These are phyloP conservation scores for Drosophila albomicans DNA, from an alignment of 1,140 invertebrate genomes.

Conservation along the genomic window DNA sequence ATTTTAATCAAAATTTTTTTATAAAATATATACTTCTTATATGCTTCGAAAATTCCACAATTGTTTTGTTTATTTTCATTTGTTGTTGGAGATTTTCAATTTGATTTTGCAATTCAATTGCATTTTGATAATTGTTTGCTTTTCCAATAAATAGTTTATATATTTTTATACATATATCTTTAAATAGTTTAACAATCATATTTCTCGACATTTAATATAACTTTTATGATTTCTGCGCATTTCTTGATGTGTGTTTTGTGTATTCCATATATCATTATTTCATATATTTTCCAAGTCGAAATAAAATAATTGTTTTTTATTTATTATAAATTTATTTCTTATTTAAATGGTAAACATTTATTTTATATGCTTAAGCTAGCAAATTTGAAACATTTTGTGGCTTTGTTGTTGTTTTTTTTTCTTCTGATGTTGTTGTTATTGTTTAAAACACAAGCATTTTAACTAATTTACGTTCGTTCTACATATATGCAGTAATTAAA, in stretches of 20 bases:
- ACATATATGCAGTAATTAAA: conserved; percentile 48
- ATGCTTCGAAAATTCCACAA: conserved; percentile 9
- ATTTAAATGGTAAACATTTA: conserved; percentile 64
- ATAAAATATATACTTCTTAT: conserved; percentile 22
- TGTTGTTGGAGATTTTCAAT: conserved; percentile 19
- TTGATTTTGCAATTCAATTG: conserved; percentile 34
- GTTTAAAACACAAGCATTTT: conserved; percentile 43
- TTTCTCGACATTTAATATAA: conserved; percentile 44
- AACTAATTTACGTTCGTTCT: conserved; percentile 21
- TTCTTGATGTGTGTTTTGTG: conserved; percentile 15
- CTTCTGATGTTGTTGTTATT: conserved; percentile 44
- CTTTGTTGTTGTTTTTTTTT: conserved; percentile 30
- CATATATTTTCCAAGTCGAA: conserved; percentile 44
- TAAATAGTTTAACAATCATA: conserved; percentile 39
- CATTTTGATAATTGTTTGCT: conserved; percentile 43
- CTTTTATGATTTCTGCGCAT: conserved; percentile 4
- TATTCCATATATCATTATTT: conserved; percentile 1
- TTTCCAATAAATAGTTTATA: conserved; percentile 21
- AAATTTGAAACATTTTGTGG: conserved; percentile 47
- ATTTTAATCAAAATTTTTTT: conserved; percentile 28
- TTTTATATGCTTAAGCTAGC: conserved; percentile 59
- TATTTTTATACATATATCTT: conserved; percentile 20
- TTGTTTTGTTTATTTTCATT: conserved; percentile 3
- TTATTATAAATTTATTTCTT: conserved; percentile 27
- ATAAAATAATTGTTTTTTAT: conserved; percentile 32